Percentiles rank a stretch among this genome's conserved stretches.
Conservation (phyloP, 2,888 invertebrate genomes). For the Tinea trinotella region DNA sequence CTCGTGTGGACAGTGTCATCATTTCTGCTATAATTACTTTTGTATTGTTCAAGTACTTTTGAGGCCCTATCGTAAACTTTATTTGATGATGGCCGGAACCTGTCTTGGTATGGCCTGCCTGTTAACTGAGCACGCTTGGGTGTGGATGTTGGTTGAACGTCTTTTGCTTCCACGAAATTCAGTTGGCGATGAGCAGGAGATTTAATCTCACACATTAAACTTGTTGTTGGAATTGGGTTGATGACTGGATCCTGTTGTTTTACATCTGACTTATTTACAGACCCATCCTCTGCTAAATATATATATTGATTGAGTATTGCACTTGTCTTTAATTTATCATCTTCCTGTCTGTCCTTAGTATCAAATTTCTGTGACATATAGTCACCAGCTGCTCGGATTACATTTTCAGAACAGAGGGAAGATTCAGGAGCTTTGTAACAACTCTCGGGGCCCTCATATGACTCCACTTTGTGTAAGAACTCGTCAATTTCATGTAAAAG, state of each 20-base stretch:
- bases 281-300: slow-evolving; percentile 43
- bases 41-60: slow-evolving; percentile 58
- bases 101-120: slow-evolving; percentile 32
- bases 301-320: slow-evolving; percentile 58
- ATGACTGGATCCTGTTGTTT: neutral
- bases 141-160: slow-evolving; percentile 58
- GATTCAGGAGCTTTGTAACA: slow-evolving; percentile 36
- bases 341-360: slow-evolving; percentile 28
- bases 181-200: slow-evolving; percentile 48
- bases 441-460: slow-evolving; percentile 52
- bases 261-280: neutral
- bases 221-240: neutral
- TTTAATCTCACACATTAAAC: slow-evolving; percentile 27
- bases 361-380: slow-evolving; percentile 52
- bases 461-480: slow-evolving; percentile 58
- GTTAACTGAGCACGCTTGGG: slow-evolving; percentile 40
- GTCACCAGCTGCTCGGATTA: slow-evolving; percentile 56
- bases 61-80: slow-evolving; percentile 58
- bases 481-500: slow-evolving; percentile 64
- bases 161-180: slow-evolving; percentile 49
- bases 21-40: slow-evolving; percentile 38
- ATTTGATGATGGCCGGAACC: slow-evolving; percentile 53
- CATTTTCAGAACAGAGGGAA: slow-evolving; percentile 41
- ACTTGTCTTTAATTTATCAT: slow-evolving; percentile 41
- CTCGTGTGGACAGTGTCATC: slow-evolving; percentile 40